A percentile compares a stretch with the other conserved stretches of the same genome.
Conservation (phyloP, 1,140 invertebrate genomes). For the Drosophila pandora region DNA sequence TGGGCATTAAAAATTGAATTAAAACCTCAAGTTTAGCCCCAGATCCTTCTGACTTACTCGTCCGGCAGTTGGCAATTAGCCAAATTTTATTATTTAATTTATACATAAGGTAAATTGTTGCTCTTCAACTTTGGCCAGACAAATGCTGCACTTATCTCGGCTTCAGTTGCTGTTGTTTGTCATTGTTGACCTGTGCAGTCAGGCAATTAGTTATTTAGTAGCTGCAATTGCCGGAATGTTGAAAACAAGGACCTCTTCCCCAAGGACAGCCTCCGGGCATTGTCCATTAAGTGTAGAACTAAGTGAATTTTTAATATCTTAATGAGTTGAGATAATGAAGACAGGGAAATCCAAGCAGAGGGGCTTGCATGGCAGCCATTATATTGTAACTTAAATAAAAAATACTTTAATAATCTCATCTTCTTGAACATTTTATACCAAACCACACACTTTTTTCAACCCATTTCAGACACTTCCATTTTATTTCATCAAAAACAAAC, state of each 20-base stretch:
- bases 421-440: conserved; percentile 8
- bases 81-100: conserved; percentile 74
- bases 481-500: conserved; percentile 18
- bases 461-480: conserved; percentile 24
- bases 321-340: conserved; percentile 34
- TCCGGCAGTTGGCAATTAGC: conserved; percentile 62
- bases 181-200: conserved; percentile 30
- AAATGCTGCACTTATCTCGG: conserved; percentile 42
- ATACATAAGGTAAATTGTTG: conserved; percentile 50
- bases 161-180: conserved; percentile 32
- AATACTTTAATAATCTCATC: background rate
- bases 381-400: background rate
- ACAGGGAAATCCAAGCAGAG: background rate
- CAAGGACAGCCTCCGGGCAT: conserved; percentile 10
- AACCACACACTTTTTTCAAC: conserved; percentile 6
- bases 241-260: conserved; percentile 40
- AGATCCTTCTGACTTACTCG: conserved; percentile 39
- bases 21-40: conserved; percentile 49
- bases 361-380: background rate
- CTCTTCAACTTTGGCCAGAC: conserved; percentile 27
- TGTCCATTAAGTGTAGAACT: conserved; percentile 43
- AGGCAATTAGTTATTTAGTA: conserved; percentile 74
- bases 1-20: conserved; percentile 79
- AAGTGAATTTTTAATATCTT: conserved; percentile 44
- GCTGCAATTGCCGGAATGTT: conserved; percentile 50